Percentiles rank a stretch among this genome's conserved stretches.
Evolutionary conservation across 2,888 invertebrate species (phyloP).

Genomic region (Venusia cambrica): DNA sequence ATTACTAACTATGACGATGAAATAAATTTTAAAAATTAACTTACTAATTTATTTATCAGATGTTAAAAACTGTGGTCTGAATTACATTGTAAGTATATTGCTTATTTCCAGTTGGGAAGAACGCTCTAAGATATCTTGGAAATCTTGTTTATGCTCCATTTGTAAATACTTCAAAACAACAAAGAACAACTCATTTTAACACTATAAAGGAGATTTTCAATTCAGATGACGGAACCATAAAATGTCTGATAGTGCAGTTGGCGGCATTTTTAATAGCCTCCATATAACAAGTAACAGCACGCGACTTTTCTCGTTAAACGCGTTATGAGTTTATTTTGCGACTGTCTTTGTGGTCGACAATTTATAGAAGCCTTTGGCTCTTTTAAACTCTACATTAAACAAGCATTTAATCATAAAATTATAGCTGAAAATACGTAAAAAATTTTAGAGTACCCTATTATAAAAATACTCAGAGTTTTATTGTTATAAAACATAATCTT

Average conservation of each 20-base stretch:
- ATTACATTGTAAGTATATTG: no score
- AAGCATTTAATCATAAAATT: constrained; percentile 15
- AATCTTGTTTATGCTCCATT: constrained; percentile 2
- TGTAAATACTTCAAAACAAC: neutral
- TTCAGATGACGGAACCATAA: constrained; percentile 64
- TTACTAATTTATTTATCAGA: no score
- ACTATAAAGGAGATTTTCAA: constrained; percentile 63
- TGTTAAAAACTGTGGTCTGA: no score
- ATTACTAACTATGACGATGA: no score
- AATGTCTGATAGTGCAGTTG: constrained; percentile 60
- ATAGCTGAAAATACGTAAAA: constrained; percentile 4
- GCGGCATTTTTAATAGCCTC: constrained; percentile 63
- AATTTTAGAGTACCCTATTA: no score
- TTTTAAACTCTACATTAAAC: constrained; percentile 10
- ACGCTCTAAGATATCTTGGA: no score
- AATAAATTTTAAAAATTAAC: no score
- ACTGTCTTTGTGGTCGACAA: constrained; percentile 34
- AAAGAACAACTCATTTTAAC: constrained; percentile 22
- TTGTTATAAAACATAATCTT: no score
- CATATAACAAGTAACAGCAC: constrained; percentile 47
- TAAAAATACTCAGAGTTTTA: no score
- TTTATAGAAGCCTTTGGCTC: constrained; percentile 19
- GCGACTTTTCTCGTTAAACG: constrained; percentile 61
- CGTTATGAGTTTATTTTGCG: constrained; percentile 74
- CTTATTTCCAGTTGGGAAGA: no score